Base-by-base conservation (phyloP, 1,140 invertebrate species). In the Watersipora subatra region DNA sequence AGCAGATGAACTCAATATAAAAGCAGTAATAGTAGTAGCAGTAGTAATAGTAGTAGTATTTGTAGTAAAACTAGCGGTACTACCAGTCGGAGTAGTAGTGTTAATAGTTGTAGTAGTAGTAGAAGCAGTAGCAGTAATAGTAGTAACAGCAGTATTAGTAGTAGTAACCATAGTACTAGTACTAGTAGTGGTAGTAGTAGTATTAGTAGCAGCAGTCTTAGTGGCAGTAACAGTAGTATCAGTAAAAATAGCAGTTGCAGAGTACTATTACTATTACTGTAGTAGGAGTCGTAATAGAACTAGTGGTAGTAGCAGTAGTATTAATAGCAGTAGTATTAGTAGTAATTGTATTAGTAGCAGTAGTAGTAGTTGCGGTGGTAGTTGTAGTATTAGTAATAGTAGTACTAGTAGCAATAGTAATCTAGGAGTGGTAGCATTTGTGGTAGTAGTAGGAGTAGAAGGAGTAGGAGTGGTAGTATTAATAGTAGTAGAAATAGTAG, bases 251-350 rank as follows among this genome's bases (percentile, higher is more conserved):
- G 62, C 34, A 61, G 25, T 63, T 46, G 62, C 34, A 61, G 59
- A 20, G 46, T 55, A 55, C 46, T 55, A 55, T 17, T 55, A 55
- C 17, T 55, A 55, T 17, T 55, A 55, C n/a, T 12, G 58, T 59
- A 59, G 22, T 59, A 59, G 58, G 7, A 59, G 58, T 59, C 7
- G 58, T 59, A 59, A 22, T 63, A 63, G 62, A 46, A 63, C 28
- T 63, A 63, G 62, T 63, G 34, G 62, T 63, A 63, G 62, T 63
- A 63, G 62, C 26, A 63, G 62, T 63, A 63, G 62, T 63, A 63
- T 7, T 63, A 63, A 25, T 63, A 63, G 62, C 34, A 63, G 62
- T 63, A 63, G 62, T 63, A 63, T 7, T 63, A 63, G 62, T 63
- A 63, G 62, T 63, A 63, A 25, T 30, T 46, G 62, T 63, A 63